Conservation (phyloP, 2,797 vertebrate genomes). For the Gymnothorax javanicus region DNA sequence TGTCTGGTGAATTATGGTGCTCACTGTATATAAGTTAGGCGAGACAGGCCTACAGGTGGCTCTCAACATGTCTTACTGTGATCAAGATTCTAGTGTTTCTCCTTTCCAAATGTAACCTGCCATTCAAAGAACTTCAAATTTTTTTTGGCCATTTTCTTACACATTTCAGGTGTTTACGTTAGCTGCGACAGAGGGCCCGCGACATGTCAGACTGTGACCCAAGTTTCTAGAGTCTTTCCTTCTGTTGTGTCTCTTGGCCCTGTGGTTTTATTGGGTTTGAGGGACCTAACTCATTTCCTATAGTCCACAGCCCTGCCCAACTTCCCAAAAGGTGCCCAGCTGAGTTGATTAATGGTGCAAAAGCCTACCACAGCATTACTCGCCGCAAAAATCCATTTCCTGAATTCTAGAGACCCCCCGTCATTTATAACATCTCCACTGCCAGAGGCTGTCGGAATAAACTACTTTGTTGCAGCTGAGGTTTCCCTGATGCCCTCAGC, state of each 20-base stretch:
- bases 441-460: constrained; percentile 40
- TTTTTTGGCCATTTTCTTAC: background rate
- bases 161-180: background rate
- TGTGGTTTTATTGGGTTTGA: background rate
- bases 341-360: constrained; percentile 47
- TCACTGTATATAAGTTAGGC: no score
- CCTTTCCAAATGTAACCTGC: no score
- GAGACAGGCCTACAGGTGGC: no score
- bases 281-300: background rate
- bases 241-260: background rate
- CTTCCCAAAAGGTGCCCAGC: background rate
- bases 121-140: no score
- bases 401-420: constrained; percentile 36
- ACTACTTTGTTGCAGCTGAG: constrained; percentile 43
- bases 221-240: background rate
- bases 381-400: constrained; percentile 51
- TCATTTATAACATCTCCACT: constrained; percentile 48
- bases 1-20: no score
- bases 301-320: background rate
- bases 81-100: no score
- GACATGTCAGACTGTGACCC: background rate
- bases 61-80: no score
- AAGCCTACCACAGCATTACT: constrained; percentile 32
- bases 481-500: background rate
- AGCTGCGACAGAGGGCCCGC: background rate